A percentile compares a stretch with the other conserved stretches of the same genome.
Evolutionary conservation across 2,888 invertebrate species (phyloP).

Genomic region (Siphlonurus alternatus): DNA sequence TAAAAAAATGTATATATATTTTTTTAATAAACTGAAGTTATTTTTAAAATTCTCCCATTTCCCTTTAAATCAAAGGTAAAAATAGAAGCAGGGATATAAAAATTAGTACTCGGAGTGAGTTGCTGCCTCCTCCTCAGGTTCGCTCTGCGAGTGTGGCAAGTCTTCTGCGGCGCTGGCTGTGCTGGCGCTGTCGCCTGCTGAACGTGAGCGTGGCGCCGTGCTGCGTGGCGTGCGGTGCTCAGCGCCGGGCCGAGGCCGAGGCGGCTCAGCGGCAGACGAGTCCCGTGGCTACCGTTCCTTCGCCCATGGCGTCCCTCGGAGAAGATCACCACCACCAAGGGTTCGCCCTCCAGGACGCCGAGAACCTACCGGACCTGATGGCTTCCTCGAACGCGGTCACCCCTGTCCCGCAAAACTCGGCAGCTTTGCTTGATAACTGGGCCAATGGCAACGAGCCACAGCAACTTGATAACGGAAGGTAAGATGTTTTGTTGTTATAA

Average conservation of each 20-base stretch:
- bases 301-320: neutral
- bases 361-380: neutral
- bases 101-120: too few species aligned
- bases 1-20: too few species aligned
- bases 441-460: neutral
- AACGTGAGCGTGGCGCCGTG: constrained; percentile 20
- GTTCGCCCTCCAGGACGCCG: constrained; percentile 4
- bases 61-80: too few species aligned
- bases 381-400: neutral
- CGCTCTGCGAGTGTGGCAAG: constrained; percentile 16
- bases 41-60: too few species aligned
- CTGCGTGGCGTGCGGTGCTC: constrained; percentile 17
- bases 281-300: neutral
- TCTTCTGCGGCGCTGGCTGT: constrained; percentile 23
- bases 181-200: constrained; percentile 21
- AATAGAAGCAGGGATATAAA: too few species aligned
- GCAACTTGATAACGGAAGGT: neutral
- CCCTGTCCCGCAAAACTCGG: neutral
- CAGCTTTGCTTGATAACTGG: neutral
- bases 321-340: neutral
- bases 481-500: neutral
- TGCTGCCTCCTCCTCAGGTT: too few species aligned
- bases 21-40: too few species aligned
- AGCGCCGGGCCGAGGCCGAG: neutral
- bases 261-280: neutral